Conservation (phyloP, 1,140 invertebrate genomes). For the Anastatus disparis region DNA sequence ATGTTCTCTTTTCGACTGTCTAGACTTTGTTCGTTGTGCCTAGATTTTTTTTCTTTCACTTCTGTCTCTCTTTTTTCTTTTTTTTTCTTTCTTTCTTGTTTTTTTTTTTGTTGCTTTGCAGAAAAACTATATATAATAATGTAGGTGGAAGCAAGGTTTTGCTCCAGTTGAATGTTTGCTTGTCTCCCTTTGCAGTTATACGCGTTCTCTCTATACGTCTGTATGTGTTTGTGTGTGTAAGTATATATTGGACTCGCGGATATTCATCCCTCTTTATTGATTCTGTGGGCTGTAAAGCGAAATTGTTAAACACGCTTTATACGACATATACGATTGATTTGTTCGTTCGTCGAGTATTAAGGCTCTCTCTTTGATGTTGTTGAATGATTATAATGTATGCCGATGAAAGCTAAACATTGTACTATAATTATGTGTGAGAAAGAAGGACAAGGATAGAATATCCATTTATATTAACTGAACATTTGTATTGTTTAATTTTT, state of each 20-base stretch:
- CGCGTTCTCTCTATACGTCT: neutral
- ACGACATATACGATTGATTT: conserved; percentile 2
- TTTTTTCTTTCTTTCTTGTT: conserved; percentile 13
- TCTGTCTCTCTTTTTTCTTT: neutral
- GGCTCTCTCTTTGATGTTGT: conserved; percentile 37
- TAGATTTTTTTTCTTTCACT: too few species aligned
- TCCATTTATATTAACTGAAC: too few species aligned
- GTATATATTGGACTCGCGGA: neutral
- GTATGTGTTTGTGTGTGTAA: neutral
- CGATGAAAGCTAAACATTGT: conserved; percentile 17
- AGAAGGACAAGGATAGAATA: too few species aligned
- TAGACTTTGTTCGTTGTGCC: conserved; percentile 20
- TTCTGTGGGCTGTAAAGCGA: conserved; percentile 8
- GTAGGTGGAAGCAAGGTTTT: neutral
- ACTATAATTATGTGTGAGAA: too few species aligned
- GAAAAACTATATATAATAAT: too few species aligned
- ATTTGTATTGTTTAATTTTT: too few species aligned
- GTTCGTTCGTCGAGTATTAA: neutral
- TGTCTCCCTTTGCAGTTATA: conserved; percentile 11
- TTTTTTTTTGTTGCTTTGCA: neutral
- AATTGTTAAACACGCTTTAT: conserved; percentile 30
- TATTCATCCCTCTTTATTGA: conserved; percentile 37
- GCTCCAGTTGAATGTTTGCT: neutral
- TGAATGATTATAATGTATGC: conserved; percentile 25
- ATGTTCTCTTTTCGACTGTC: conserved; percentile 4